phyloP scores from a whole-genome alignment of 2,113 vertebrate species.

The Plotosus lineatus region DNA sequence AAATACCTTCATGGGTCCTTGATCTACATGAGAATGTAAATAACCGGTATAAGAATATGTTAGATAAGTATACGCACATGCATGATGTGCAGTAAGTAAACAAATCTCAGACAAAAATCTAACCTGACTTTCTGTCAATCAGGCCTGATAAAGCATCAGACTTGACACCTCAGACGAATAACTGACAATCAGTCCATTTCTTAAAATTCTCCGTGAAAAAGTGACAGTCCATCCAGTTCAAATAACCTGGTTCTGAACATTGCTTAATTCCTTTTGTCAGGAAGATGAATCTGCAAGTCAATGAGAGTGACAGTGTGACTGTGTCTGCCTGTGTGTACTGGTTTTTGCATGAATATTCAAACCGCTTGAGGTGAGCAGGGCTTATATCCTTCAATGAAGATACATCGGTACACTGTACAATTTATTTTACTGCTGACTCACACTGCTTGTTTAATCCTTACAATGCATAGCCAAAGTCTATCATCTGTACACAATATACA shows the following conservation, averaged over 20 bases:
- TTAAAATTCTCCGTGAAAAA: constrained; percentile 26
- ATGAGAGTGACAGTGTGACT: constrained; percentile 40
- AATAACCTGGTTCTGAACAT: constrained; percentile 29
- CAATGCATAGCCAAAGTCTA: background rate
- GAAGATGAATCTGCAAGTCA: constrained; percentile 56
- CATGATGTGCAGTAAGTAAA: background rate
- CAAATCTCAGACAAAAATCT: background rate
- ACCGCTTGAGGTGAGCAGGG: constrained; percentile 26
- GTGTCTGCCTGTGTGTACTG: constrained; percentile 36
- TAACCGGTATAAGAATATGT: background rate
- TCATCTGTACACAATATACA: background rate
- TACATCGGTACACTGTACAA: background rate
- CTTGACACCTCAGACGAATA: constrained; percentile 35
- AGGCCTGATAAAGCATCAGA: constrained; percentile 28
- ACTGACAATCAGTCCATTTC: constrained; percentile 39
- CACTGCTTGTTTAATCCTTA: background rate
- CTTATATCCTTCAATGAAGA: constrained; percentile 10
- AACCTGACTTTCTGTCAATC: constrained; percentile 14
- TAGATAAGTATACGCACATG: background rate
- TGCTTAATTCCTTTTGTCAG: constrained; percentile 49
- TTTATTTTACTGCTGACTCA: background rate
- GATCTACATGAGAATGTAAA: background rate
- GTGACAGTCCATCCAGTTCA: constrained; percentile 33
- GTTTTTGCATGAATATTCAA: constrained; percentile 33
- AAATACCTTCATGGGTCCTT: background rate